These are phyloP conservation scores for Cheirogaleus medius DNA, from an alignment of 2,113 vertebrate species.

Conservation along the genomic window DNA sequence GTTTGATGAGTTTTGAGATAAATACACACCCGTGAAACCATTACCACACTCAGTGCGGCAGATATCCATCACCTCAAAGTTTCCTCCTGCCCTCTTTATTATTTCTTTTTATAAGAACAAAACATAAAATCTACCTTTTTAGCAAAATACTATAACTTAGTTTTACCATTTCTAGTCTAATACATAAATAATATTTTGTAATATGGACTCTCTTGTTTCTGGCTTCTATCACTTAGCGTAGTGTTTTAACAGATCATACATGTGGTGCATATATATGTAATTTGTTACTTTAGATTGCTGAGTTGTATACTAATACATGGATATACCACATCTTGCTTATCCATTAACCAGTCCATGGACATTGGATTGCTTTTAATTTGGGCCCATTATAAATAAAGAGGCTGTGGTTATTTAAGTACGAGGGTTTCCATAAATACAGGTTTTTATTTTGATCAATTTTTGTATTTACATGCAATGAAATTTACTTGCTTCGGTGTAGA, in stretches of 20 bases:
- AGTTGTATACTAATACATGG: neutral
- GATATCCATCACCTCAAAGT: neutral
- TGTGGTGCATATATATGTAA: neutral
- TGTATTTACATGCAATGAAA: neutral
- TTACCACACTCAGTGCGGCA: neutral
- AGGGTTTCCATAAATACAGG: neutral
- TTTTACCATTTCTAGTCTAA: neutral
- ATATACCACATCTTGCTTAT: neutral
- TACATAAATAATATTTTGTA: neutral
- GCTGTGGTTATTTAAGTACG: neutral
- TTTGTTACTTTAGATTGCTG: neutral
- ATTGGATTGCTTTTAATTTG: neutral
- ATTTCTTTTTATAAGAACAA: neutral
- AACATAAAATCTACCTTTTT: neutral
- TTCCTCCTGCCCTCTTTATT: neutral
- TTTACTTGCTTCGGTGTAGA: neutral
- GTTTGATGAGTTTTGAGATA: neutral
- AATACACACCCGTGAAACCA: neutral
- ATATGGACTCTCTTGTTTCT: neutral
- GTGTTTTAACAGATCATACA: neutral
- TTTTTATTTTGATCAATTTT: neutral
- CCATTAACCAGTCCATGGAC: neutral
- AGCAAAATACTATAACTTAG: neutral
- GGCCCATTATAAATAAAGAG: neutral
- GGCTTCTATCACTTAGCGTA: neutral